Conservation (phyloP, 2,113 vertebrate genomes). For the Chaenogobius annularis region DNA sequence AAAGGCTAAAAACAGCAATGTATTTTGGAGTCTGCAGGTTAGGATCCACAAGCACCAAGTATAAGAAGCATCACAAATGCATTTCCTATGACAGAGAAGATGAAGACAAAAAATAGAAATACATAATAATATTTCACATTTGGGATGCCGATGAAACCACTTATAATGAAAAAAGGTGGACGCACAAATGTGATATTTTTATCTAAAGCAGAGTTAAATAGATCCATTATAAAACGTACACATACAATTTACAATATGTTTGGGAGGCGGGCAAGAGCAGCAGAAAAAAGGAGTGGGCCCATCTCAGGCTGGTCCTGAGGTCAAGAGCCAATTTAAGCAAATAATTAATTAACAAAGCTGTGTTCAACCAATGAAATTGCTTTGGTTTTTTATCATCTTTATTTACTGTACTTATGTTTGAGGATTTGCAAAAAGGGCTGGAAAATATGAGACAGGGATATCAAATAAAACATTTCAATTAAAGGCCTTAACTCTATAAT, state of each 20-base stretch:
- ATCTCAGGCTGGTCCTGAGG: not conserved
- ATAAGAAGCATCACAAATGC: constrained; percentile 61
- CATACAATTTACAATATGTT: not conserved
- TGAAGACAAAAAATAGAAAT: constrained; percentile 65
- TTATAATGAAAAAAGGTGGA: constrained; percentile 68
- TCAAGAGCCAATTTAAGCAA: not conserved
- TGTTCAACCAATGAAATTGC: not conserved
- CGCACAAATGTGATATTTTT: constrained; percentile 60
- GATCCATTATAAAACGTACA: constrained; percentile 25
- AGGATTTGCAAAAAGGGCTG: not conserved
- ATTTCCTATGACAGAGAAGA: constrained; percentile 63
- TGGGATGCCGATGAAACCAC: constrained; percentile 57
- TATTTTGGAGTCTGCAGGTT: constrained; percentile 72
- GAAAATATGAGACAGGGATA: not conserved
- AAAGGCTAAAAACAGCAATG: constrained; percentile 72
- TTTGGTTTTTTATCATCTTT: not conserved
- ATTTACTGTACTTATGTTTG: too few relatives aligned
- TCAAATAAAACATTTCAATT: not conserved
- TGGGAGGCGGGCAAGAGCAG: not conserved
- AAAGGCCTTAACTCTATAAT: not conserved
- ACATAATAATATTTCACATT: constrained; percentile 65
- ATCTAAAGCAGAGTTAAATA: constrained; percentile 43
- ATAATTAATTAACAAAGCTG: not conserved
- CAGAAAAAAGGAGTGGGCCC: not conserved
- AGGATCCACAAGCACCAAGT: constrained; percentile 47